Evolutionary conservation across 2,797 vertebrate species (phyloP).

Genomic region (Channallabes apus): DNA sequence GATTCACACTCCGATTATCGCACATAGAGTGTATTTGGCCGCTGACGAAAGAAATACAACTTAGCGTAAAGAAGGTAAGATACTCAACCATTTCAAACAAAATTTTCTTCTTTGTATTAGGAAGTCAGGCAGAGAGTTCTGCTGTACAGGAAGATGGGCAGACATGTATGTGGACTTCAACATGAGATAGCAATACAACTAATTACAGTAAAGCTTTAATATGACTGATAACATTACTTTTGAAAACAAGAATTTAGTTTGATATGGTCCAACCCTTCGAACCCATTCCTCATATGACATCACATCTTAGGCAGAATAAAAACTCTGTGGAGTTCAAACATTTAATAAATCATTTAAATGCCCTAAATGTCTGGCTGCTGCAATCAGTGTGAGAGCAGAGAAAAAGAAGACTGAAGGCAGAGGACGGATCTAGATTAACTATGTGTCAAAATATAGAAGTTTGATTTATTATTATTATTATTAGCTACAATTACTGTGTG

Average conservation of each 20-base stretch:
- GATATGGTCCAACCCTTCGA: background rate
- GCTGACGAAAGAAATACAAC: no score
- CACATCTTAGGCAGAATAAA: background rate
- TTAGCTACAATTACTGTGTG: background rate
- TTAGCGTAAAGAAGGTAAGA: no score
- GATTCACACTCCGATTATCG: no score
- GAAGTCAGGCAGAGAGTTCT: no score
- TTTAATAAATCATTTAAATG: background rate
- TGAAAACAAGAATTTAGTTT: background rate
- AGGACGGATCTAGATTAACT: background rate
- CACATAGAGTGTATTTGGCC: no score
- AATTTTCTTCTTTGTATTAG: no score
- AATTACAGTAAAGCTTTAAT: no score
- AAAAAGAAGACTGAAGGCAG: background rate
- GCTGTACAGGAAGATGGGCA: no score
- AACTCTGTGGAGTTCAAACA: background rate
- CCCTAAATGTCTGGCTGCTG: background rate
- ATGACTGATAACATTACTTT: no score
- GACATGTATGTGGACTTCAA: no score
- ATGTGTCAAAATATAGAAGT: background rate
- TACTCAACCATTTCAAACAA: no score
- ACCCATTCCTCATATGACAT: background rate
- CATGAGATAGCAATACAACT: no score
- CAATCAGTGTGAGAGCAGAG: background rate
- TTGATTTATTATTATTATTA: constrained; percentile 2